Conservation (phyloP, 2,113 vertebrate genomes). For the Oncorhynchus tshawytscha region DNA sequence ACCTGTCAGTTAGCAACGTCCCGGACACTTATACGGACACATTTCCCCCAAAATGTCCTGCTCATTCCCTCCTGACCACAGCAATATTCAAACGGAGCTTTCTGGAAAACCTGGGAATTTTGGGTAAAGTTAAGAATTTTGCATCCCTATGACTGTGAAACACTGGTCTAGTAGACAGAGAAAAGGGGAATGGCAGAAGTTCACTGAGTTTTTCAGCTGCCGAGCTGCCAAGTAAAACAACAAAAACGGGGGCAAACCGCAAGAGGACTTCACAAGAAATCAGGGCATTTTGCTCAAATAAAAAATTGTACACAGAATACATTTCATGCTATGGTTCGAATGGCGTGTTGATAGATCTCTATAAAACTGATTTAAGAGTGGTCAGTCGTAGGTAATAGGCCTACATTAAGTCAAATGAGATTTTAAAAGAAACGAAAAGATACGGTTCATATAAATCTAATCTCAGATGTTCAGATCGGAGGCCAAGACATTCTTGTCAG, state of each 20-base stretch:
- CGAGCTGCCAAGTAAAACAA: conserved; percentile 49
- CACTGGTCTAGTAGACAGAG: background rate
- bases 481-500: conserved; percentile 26
- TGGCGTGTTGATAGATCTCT: background rate
- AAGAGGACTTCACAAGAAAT: conserved; percentile 40
- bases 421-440: conserved; percentile 18
- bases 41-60: too few relatives aligned
- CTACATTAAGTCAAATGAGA: conserved; percentile 26
- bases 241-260: conserved; percentile 47
- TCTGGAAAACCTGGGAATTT: too few relatives aligned
- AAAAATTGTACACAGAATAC: conserved; percentile 38
- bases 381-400: conserved; percentile 18
- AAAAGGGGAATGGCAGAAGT: conserved; percentile 13
- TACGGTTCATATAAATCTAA: conserved; percentile 30
- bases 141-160: too few relatives aligned
- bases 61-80: too few relatives aligned
- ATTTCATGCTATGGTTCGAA: conserved; percentile 36
- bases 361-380: conserved; percentile 24
- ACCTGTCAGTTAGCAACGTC: too few relatives aligned
- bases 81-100: too few relatives aligned
- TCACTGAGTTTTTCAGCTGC: conserved; percentile 52
- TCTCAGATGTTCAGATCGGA: conserved; percentile 31
- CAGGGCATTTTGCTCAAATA: conserved; percentile 38
- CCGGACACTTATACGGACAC: too few relatives aligned
- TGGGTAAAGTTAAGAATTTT: too few relatives aligned